Evolutionary conservation across 2,797 vertebrate species (phyloP), one percentile per base, ranked within the genome.

Genomic region (Chaetophractus vellerosus): DNA sequence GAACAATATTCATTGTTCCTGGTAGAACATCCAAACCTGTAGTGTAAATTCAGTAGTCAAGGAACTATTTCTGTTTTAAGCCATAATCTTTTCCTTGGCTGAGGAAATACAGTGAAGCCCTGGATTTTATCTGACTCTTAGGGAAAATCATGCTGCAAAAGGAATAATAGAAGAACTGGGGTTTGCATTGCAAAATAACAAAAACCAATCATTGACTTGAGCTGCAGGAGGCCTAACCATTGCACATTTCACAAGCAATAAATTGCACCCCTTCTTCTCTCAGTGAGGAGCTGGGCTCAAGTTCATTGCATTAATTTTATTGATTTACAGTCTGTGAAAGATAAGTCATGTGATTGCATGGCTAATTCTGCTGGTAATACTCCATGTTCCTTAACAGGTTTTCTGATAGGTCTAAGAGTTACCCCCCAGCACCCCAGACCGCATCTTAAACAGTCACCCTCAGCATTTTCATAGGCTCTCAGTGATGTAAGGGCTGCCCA

Each of bases 261-360:
- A 93, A 96, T 75, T 63, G n/a, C 10, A 84, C 15, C 24, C 66
- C 52, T 88, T 72, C 19, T 79, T 68, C 92, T 76, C 55, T 90
- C 82, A 66, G 52, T 91, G 61, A 66, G 87, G 80, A 88, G 24
- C 45, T 8, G 1, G 28, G 38, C 76, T 97, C 91, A 63, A 93
- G 94, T 85, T 96, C 84, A 41, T 93, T 82, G 85, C 69, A 82
- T 94, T 96, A 92, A 97, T 90, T 95, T 87, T 93, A 90, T 93
- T 95, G 91, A 96, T 97, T 97, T 98, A 86, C 57, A 93, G 91
- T 96, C 28, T 55, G 61, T 66, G 48, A 23, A 79, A 97, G 90
- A 95, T 48, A 64, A 97, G 76, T 96, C 94, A 97, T 76, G 26
- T 93, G 86, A 68, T 41, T 88, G 92, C 38, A 55, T 91, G 90